Evolutionary conservation across 2,797 vertebrate species (phyloP).

Genomic region (Myiotriccus ornatus): DNA sequence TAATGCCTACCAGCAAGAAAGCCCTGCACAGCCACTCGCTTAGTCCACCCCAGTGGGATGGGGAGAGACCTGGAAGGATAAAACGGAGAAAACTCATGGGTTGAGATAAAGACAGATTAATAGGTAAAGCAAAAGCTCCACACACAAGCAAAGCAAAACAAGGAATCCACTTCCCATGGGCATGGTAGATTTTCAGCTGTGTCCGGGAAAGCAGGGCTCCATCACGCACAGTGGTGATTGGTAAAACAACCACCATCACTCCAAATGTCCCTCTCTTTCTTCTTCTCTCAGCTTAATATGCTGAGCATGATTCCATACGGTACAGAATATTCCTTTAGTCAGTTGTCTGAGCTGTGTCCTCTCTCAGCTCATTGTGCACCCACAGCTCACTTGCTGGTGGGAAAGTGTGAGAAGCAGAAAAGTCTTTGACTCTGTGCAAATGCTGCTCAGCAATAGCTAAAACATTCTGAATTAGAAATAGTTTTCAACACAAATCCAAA

Average conservation of each 20-base stretch:
- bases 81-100: neutral
- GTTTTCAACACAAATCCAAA: neutral
- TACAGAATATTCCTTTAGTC: neutral
- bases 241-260: neutral
- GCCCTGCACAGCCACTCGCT: neutral
- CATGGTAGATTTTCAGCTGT: neutral
- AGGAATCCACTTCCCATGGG: neutral
- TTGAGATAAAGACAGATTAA: neutral
- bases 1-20: neutral
- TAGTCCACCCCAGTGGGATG: fast-evolving
- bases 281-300: neutral
- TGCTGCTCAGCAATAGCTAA: neutral
- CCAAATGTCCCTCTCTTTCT: neutral
- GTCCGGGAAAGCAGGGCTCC: neutral
- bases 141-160: neutral
- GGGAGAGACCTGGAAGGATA: fast-evolving
- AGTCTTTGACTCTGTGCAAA: neutral
- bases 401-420: neutral
- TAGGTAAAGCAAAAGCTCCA: neutral
- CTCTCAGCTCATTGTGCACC: neutral
- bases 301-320: neutral
- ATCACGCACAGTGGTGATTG: neutral
- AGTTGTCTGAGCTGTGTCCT: neutral
- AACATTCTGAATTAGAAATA: neutral
- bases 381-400: too few relatives aligned